Conservation (phyloP, 2,888 invertebrate genomes). For the Deroplatys truncata region DNA sequence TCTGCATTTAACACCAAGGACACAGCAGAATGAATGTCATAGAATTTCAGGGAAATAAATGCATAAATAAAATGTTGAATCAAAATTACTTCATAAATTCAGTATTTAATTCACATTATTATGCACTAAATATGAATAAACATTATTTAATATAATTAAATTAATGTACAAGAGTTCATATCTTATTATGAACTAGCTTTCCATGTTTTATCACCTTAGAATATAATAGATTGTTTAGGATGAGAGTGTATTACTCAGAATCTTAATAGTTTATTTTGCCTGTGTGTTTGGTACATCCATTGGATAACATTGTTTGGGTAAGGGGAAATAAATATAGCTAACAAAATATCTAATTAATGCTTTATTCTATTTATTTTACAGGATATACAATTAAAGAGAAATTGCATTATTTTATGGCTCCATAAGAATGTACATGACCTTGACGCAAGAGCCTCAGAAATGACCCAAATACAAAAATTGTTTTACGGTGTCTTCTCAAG, state of each 20-base stretch:
- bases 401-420: not conserved
- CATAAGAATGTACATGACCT: not conserved
- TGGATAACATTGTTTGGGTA: not conserved
- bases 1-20: no score
- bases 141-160: no score
- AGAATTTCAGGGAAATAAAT: no score
- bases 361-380: not conserved
- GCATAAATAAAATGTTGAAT: no score
- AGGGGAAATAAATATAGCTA: not conserved
- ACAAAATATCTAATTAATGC: not conserved
- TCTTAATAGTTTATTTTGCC: not conserved
- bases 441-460: not conserved
- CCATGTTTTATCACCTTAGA: no score
- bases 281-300: no score
- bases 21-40: no score
- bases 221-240: not conserved
- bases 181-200: no score
- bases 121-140: no score
- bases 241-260: not conserved
- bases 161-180: no score
- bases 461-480: not conserved
- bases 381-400: not conserved
- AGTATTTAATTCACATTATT: no score
- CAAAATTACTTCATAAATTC: no score
- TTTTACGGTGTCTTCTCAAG: not conserved